Percentiles rank a stretch among this genome's conserved stretches.
phyloP scores from a whole-genome alignment of 1,140 invertebrate species.

The silkworm (Bombyx mori) region ASM3026992v2 NC_085121.1:4370501-4371000 shows the following conservation, averaged over 20 bases:
- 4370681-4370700: too few relatives aligned
- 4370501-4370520: too few relatives aligned
- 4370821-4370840: conserved; percentile 26
- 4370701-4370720: too few relatives aligned
- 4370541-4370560: too few relatives aligned
- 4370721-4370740: too few relatives aligned
- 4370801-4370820: conserved; percentile 24
- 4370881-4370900: too few relatives aligned
- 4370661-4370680: not conserved
- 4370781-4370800: conserved; percentile 4
- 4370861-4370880: too few relatives aligned
- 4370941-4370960: conserved; percentile 18
- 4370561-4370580: too few relatives aligned
- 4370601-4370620: conserved; percentile 15
- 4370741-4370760: conserved; percentile 33
- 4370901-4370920: too few relatives aligned
- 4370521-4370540: conserved; percentile 2
- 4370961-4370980: not conserved
- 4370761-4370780: conserved; percentile 26
- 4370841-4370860: conserved; percentile 59
- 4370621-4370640: conserved; percentile 17
- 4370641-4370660: conserved; percentile 15
- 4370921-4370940: too few relatives aligned
- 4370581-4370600: too few relatives aligned
- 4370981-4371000: too few relatives aligned